phyloP scores from a whole-genome alignment of 2,113 vertebrate genomes.

The Pristiophorus japonicus region DNA sequence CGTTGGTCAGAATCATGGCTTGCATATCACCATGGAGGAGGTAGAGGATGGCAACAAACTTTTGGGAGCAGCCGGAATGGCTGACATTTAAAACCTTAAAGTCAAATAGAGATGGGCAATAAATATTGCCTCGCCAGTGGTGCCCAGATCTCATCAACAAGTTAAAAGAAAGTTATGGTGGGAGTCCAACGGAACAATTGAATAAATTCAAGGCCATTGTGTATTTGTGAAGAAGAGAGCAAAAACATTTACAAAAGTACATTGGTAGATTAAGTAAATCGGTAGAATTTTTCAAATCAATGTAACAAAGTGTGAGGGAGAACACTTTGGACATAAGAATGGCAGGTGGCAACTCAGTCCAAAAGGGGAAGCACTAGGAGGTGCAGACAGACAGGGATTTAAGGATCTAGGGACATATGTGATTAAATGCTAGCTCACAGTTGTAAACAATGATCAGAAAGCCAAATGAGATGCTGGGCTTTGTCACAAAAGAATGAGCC shows the following conservation, averaged over 20 bases:
- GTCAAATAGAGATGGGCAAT: neutral
- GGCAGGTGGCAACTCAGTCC: neutral
- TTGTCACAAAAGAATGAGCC: neutral
- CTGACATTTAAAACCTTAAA: neutral
- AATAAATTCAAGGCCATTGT: neutral
- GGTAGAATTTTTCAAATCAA: neutral
- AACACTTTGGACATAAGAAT: neutral
- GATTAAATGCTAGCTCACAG: neutral
- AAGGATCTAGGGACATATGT: neutral
- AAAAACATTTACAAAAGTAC: neutral
- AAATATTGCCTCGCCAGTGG: neutral
- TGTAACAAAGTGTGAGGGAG: neutral
- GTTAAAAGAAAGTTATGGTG: neutral
- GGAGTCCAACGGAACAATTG: neutral
- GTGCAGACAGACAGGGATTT: neutral
- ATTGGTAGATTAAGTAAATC: neutral
- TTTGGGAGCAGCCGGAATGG: no score
- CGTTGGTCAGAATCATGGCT: no score
- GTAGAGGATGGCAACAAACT: no score
- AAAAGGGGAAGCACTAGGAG: neutral
- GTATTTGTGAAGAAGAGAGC: neutral
- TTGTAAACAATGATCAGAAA: neutral
- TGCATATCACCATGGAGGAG: no score
- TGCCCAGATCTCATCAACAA: neutral
- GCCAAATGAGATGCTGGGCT: neutral